Percentiles rank a stretch among this genome's conserved stretches.
phyloP scores from a whole-genome alignment of 2,888 invertebrate species.

The Drosophila incognita region DNA sequence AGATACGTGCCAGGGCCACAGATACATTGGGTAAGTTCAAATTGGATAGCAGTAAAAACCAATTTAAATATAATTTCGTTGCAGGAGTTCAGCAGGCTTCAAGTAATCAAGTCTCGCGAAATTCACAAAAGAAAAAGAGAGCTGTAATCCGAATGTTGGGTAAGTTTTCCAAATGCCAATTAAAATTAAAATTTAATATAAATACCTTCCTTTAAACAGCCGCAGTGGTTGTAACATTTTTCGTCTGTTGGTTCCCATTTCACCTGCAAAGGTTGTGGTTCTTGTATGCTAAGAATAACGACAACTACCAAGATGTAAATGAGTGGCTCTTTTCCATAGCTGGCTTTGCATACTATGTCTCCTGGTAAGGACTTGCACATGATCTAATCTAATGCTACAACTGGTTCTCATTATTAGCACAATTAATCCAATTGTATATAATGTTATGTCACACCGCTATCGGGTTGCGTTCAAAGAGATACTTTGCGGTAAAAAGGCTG shows the following conservation, averaged over 20 bases:
- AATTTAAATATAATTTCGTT: background rate
- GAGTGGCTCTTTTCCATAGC: slow-evolving; percentile 92
- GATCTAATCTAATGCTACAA: background rate
- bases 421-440: slow-evolving; percentile 94
- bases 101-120: slow-evolving; percentile 89
- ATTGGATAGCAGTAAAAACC: background rate
- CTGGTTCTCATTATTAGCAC: slow-evolving; percentile 86
- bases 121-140: slow-evolving; percentile 90
- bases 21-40: slow-evolving; percentile 84
- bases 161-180: slow-evolving; percentile 82
- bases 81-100: slow-evolving; percentile 87
- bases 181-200: background rate
- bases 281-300: slow-evolving; percentile 88
- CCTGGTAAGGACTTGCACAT: slow-evolving; percentile 82
- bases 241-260: slow-evolving; percentile 98
- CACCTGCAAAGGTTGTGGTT: slow-evolving; percentile 95
- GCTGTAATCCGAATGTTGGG: slow-evolving; percentile 93
- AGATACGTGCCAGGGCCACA: slow-evolving; percentile 87
- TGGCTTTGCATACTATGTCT: slow-evolving; percentile 93
- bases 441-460: slow-evolving; percentile 92
- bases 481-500: slow-evolving; percentile 87
- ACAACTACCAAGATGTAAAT: slow-evolving; percentile 89
- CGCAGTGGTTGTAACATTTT: slow-evolving; percentile 96
- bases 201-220: slow-evolving; percentile 86
- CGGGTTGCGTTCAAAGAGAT: slow-evolving; percentile 91